phyloP scores from a whole-genome alignment of 1,140 invertebrate species.

The Camponotus pennsylvanicus region DNA sequence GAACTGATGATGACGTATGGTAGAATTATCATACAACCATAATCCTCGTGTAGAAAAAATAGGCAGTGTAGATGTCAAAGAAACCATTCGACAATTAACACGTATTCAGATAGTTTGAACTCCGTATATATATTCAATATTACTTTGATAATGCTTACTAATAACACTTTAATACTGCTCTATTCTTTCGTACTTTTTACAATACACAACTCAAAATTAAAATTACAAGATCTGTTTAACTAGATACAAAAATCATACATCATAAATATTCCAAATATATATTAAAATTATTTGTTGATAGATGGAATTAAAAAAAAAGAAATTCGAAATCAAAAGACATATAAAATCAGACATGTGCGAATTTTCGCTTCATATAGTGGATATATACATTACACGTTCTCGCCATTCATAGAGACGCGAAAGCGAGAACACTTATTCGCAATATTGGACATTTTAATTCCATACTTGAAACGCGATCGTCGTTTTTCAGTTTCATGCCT shows the following conservation, averaged over 20 bases:
- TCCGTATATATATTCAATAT: constrained; percentile 25
- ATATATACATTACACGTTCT: background rate
- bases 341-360: background rate
- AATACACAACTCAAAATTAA: constrained; percentile 18
- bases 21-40: constrained; percentile 44
- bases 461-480: background rate
- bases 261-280: constrained; percentile 20
- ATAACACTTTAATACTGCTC: constrained; percentile 53
- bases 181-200: constrained; percentile 3
- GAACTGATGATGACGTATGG: background rate
- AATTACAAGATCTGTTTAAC: background rate
- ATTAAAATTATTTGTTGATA: constrained; percentile 4
- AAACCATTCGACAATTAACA: constrained; percentile 52
- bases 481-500: constrained; percentile 73
- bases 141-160: constrained; percentile 21
- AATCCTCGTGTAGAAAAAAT: constrained; percentile 60
- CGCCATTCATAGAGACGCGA: background rate
- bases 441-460: background rate
- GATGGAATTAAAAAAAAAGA: background rate
- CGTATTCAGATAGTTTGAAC: constrained; percentile 17
- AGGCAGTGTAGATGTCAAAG: constrained; percentile 71
- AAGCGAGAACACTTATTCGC: constrained; percentile 1
- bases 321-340: constrained; percentile 5
- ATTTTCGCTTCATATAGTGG: background rate
- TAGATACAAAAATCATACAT: constrained; percentile 21